phyloP scores from a whole-genome alignment of 2,113 vertebrate species.

The Cavia porcellus region DNA sequence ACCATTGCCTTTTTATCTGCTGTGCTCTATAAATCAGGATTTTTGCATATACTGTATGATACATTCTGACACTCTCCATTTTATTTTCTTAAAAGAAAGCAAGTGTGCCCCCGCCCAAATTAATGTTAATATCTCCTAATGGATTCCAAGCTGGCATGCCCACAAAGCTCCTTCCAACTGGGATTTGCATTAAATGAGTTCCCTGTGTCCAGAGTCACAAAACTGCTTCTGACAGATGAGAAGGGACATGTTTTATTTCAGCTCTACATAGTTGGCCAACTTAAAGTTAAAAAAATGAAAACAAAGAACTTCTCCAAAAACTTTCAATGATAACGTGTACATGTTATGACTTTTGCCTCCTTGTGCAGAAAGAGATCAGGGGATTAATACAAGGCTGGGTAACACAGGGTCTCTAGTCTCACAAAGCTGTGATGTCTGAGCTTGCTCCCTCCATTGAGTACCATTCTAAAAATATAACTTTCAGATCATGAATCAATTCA shows the following conservation, averaged over 20 bases:
- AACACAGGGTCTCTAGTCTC: neutral
- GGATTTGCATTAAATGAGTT: neutral
- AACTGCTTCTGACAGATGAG: neutral
- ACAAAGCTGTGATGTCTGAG: neutral
- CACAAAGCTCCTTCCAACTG: constrained; percentile 5
- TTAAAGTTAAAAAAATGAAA: neutral
- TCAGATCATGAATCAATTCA: neutral
- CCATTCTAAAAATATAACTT: neutral
- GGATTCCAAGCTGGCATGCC: neutral
- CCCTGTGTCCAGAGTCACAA: neutral
- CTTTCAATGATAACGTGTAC: neutral
- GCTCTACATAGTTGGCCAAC: neutral
- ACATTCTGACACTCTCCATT: constrained; percentile 24
- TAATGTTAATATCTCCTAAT: neutral
- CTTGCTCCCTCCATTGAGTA: neutral
- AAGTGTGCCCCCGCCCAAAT: neutral
- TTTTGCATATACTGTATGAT: neutral
- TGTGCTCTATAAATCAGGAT: neutral
- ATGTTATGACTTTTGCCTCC: neutral
- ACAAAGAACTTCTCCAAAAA: neutral
- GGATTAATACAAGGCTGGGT: neutral
- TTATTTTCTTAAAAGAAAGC: constrained; percentile 26
- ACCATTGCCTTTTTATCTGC: neutral
- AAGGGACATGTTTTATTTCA: neutral
- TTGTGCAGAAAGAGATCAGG: rapidly evolving